phyloP scores from a whole-genome alignment of 2,113 vertebrate species.

The Xiphias gladius region DNA sequence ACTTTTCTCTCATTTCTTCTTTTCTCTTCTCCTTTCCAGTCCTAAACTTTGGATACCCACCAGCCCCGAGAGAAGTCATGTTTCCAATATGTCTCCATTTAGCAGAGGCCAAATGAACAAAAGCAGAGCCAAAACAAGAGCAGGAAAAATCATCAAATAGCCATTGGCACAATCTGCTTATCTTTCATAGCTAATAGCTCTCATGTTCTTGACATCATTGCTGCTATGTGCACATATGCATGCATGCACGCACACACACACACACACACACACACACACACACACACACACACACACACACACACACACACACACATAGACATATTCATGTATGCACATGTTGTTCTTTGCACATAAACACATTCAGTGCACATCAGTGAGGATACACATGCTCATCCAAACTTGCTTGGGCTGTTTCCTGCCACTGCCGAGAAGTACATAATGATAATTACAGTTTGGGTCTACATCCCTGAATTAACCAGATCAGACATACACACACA shows the following conservation, averaged over 20 bases:
- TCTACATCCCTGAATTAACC: slow-evolving; percentile 79
- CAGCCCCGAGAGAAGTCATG: slow-evolving; percentile 55
- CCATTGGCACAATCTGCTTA: slow-evolving; percentile 70
- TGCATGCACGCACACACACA: background rate
- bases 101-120: slow-evolving; percentile 66
- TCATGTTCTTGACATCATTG: slow-evolving; percentile 61
- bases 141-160: slow-evolving; percentile 73
- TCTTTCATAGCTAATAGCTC: slow-evolving; percentile 72
- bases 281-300: slow-evolving; percentile 19
- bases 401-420: slow-evolving; percentile 79
- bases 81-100: slow-evolving; percentile 77
- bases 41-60: slow-evolving; percentile 55
- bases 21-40: slow-evolving; percentile 42
- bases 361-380: slow-evolving; percentile 48
- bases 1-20: slow-evolving; percentile 36
- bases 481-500: slow-evolving; percentile 72
- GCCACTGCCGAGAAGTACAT: slow-evolving; percentile 79
- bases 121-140: slow-evolving; percentile 67
- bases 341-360: slow-evolving; percentile 70
- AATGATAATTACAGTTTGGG: slow-evolving; percentile 84
- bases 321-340: slow-evolving; percentile 69
- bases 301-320: slow-evolving; percentile 13
- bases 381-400: slow-evolving; percentile 69
- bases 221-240: background rate
- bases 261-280: slow-evolving; percentile 18